Evolutionary conservation across 2,797 vertebrate genomes (phyloP).

Genomic region (Ataeniobius toweri): DNA sequence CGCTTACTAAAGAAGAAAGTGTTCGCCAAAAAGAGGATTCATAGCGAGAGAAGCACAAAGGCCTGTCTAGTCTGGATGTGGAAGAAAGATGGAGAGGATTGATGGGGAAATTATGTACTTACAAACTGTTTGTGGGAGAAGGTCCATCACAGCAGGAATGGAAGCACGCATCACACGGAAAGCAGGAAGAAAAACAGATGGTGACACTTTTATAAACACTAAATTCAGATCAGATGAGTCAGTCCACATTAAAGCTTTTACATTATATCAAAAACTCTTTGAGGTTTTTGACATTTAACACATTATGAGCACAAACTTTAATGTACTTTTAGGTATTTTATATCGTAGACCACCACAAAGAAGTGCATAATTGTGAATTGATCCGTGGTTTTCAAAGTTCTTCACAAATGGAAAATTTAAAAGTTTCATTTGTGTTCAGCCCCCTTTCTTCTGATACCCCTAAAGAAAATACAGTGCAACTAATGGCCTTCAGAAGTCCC

Average conservation of each 20-base stretch:
- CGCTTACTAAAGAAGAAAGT: constrained; percentile 53
- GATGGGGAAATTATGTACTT: constrained; percentile 80
- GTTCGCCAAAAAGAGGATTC: constrained; percentile 42
- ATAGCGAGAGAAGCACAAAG: constrained; percentile 55
- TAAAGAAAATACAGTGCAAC: too few relatives aligned
- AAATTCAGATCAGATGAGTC: constrained; percentile 1
- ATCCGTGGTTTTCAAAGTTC: neutral
- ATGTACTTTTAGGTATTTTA: neutral
- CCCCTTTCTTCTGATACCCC: neutral
- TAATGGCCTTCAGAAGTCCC: neutral
- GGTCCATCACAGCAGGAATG: constrained; percentile 56
- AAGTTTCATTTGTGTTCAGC: neutral
- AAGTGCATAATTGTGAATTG: neutral
- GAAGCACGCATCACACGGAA: constrained; percentile 19
- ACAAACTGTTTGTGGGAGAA: constrained; percentile 80
- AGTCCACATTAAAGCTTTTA: constrained; percentile 29
- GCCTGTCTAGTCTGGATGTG: constrained; percentile 30
- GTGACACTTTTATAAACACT: constrained; percentile 11
- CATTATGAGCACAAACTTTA: neutral
- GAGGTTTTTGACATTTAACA: neutral
- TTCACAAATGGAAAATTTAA: neutral
- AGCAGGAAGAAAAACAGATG: constrained; percentile 35
- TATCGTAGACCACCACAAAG: neutral
- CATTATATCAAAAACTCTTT: neutral
- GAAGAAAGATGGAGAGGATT: constrained; percentile 58